These are phyloP conservation scores for Microtus oregoni DNA, from an alignment of 2,113 vertebrate species.

Conservation along the genomic window DNA sequence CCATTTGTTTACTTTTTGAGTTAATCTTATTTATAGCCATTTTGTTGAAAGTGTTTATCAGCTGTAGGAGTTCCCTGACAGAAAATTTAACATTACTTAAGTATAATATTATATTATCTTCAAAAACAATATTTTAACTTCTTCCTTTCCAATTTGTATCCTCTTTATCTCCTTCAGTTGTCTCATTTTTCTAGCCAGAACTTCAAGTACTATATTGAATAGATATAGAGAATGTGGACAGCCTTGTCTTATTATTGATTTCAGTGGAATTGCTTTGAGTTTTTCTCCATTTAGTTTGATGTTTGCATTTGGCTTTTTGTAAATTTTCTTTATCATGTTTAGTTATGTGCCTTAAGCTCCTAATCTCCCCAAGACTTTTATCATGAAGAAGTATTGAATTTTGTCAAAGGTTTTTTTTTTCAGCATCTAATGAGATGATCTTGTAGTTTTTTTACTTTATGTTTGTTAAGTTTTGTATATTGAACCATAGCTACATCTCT, in stretches of 20 bases:
- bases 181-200: background rate
- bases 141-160: background rate
- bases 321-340: background rate
- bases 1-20: background rate
- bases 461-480: background rate
- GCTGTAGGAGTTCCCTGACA: background rate
- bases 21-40: background rate
- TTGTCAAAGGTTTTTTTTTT: background rate
- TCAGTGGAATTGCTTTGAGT: background rate
- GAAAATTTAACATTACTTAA: background rate
- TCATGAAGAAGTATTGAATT: background rate
- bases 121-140: background rate
- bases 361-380: background rate
- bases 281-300: background rate
- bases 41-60: background rate
- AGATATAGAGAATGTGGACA: background rate
- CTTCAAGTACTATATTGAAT: background rate
- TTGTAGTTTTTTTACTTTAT: background rate
- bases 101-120: background rate
- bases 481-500: background rate
- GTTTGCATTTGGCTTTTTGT: background rate
- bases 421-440: background rate
- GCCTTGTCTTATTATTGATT: background rate
- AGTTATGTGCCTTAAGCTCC: background rate
- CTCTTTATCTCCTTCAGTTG: background rate